phyloP scores from a whole-genome alignment of 2,113 vertebrate genomes.

The Mesitornis unicolor region DNA sequence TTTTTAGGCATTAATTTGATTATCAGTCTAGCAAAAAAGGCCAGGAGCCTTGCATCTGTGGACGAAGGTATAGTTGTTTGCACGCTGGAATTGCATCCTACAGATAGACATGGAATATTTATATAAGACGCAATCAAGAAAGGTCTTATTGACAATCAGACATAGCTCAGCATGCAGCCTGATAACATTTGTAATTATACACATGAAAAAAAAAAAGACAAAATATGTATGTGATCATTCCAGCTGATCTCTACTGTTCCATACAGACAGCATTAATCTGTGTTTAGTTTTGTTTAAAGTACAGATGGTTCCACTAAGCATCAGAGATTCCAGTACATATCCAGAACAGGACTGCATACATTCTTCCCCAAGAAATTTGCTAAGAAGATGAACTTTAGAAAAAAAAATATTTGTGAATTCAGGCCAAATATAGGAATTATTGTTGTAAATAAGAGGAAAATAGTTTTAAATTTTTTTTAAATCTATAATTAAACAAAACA shows the following conservation, averaged over 20 bases:
- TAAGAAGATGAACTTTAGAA: background rate
- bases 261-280: background rate
- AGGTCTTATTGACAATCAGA: conserved; percentile 42
- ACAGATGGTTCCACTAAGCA: background rate
- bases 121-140: conserved; percentile 21
- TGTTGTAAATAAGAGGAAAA: background rate
- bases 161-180: conserved; percentile 21
- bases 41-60: background rate
- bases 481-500: background rate
- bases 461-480: background rate
- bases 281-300: background rate
- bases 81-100: background rate
- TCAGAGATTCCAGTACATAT: background rate
- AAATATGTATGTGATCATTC: background rate
- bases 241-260: background rate
- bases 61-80: background rate
- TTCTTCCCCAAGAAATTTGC: background rate
- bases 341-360: background rate
- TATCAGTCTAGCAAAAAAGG: background rate
- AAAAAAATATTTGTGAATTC: background rate
- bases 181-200: conserved; percentile 18
- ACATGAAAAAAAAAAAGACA: background rate
- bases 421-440: background rate
- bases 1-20: background rate
- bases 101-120: conserved; percentile 20